Evolutionary conservation across 2,113 vertebrate genomes (phyloP), one percentile per base, ranked within the genome.

Genomic region (Leptobrachium ailaonicum): DNA sequence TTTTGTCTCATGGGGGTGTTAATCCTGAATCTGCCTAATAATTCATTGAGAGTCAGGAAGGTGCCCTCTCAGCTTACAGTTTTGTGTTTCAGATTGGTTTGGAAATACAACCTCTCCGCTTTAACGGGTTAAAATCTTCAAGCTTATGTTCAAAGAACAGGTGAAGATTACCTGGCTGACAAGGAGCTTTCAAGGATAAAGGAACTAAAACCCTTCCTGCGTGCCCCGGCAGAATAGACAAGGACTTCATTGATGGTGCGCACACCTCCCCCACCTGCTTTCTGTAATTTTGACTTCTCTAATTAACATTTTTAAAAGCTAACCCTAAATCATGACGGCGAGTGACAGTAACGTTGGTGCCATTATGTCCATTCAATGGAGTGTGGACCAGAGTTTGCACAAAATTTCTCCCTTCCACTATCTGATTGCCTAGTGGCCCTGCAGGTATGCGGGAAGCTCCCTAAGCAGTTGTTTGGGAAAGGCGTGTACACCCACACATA

Each of bases 231-330:
- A 50, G 6, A 41, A 8, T 4, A 44, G 43, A 70, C 68, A 70
- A 70, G 68, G 68, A 14, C 12, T n/a, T 43, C 68, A 70, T 70
- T 70, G 42, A 70, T 70, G 43, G 43, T 13, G n/a, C 13, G 32
- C 3, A 20, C 6, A 14, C 4, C 43, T 43, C 44, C 68, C 44
- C 8, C 12, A 7, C 11, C 40, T 40, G 42, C 2, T 43, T 20
- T 47, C 11, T 47, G 13, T 47, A 70, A 70, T 70, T 45, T 6
- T 70, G 12, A 20, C 12, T n/a, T 40, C 12, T 70, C 12, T 70
- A 70, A 70, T 70, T 70, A 47, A 7, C 12, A 40, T 20, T 20
- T 20, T 32, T 60, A 60, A n/a, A 60, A n/a, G 4, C 47, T 50
- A 50, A 50, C 4, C 47, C 47, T 68, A 43, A 7, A 43, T 43